Evolutionary conservation across 2,113 vertebrate species (phyloP).

Genomic region (Carlito syrichta): DNA sequence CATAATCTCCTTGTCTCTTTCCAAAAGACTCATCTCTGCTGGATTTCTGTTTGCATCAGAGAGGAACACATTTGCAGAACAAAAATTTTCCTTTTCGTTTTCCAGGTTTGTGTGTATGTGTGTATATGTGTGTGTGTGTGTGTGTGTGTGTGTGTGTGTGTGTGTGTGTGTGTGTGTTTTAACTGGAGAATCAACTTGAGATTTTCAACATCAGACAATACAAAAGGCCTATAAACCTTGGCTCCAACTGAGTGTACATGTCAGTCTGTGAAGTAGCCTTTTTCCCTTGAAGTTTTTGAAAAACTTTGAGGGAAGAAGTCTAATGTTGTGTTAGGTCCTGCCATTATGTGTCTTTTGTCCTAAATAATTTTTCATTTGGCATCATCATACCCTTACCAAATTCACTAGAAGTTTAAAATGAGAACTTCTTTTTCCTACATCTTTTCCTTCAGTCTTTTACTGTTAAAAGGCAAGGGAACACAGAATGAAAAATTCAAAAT

Average conservation of each 20-base stretch:
- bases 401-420: background rate
- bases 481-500: background rate
- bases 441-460: background rate
- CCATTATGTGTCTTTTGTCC: slow-evolving; percentile 4
- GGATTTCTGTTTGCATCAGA: slow-evolving; percentile 49
- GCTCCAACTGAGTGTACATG: background rate
- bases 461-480: background rate
- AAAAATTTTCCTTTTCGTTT: slow-evolving; percentile 56
- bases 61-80: slow-evolving; percentile 46
- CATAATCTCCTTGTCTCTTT: slow-evolving; percentile 43
- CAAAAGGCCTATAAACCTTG: background rate
- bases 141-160: too few species aligned
- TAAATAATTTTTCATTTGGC: background rate
- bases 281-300: background rate
- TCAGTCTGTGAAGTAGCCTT: background rate
- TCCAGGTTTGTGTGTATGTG: slow-evolving; percentile 60
- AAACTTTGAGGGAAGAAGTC: background rate
- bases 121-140: too few species aligned
- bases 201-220: slow-evolving; percentile 42
- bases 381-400: background rate
- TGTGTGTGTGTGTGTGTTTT: too few species aligned
- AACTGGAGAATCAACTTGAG: slow-evolving; percentile 20
- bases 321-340: background rate
- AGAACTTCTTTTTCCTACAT: background rate
- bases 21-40: slow-evolving; percentile 25